These are phyloP conservation scores for Conchocele bisecta DNA, from an alignment of 2,888 invertebrate genomes.

Conservation along the genomic window DNA sequence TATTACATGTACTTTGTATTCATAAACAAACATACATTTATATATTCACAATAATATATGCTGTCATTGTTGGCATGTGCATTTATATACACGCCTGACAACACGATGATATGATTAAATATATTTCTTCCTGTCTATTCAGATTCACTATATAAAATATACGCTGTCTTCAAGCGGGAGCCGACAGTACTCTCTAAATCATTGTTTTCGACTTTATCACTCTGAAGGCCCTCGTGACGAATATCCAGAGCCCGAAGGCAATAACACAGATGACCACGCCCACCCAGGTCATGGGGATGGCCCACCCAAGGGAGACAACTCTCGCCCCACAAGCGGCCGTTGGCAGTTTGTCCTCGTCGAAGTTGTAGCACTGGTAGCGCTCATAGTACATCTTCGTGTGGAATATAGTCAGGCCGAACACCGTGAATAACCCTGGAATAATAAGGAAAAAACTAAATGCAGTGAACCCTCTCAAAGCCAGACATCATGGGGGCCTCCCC, in stretches of 20 bases:
- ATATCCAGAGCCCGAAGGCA: slow-evolving; percentile 93
- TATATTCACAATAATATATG: too few relatives aligned
- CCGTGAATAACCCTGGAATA: slow-evolving; percentile 91
- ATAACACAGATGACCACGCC: slow-evolving; percentile 90
- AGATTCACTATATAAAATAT: too few relatives aligned
- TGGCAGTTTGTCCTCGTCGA: slow-evolving; percentile 84
- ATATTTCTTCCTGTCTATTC: too few relatives aligned
- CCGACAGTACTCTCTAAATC: slow-evolving; percentile 54
- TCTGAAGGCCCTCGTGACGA: slow-evolving; percentile 94
- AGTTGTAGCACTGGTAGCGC: slow-evolving; percentile 68
- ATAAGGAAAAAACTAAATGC: slow-evolving; percentile 61
- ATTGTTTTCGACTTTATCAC: slow-evolving; percentile 79
- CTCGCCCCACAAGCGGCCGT: slow-evolving; percentile 82
- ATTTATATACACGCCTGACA: too few relatives aligned
- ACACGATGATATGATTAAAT: too few relatives aligned
- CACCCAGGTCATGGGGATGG: slow-evolving; percentile 88
- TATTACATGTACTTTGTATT: too few relatives aligned
- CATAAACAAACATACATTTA: too few relatives aligned
- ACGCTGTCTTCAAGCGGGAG: too few relatives aligned
- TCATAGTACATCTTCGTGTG: slow-evolving; percentile 90
- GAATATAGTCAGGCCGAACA: slow-evolving; percentile 95
- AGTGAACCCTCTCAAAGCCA: too few relatives aligned
- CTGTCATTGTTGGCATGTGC: too few relatives aligned
- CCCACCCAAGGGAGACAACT: slow-evolving; percentile 77
- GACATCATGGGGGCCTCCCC: too few relatives aligned